Percentiles rank a stretch among this genome's conserved stretches.
Evolutionary conservation across 2,888 invertebrate species (phyloP).

Genomic region (Sipha maydis): DNA sequence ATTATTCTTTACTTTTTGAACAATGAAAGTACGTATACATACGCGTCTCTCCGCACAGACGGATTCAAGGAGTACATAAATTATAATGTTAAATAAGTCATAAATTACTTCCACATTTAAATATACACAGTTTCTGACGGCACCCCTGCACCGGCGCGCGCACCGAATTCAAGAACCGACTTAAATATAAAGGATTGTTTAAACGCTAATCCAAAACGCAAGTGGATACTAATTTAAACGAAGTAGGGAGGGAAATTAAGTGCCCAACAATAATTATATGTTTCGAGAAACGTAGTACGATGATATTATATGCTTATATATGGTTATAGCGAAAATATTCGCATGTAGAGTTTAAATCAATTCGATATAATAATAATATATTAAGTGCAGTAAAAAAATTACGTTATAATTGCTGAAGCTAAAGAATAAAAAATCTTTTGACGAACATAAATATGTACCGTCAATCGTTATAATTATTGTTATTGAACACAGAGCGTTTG

Average conservation of each 20-base stretch:
- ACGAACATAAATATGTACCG: neutral
- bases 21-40: slow-evolving; percentile 13
- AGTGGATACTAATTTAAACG: neutral
- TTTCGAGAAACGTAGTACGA: neutral
- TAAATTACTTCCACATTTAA: slow-evolving; percentile 44
- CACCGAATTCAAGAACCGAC: neutral
- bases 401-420: neutral
- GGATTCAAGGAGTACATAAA: slow-evolving; percentile 49
- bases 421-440: neutral
- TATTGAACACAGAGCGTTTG: neutral
- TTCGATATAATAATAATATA: neutral
- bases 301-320: neutral
- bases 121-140: slow-evolving; percentile 1
- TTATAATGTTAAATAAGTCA: slow-evolving; percentile 56
- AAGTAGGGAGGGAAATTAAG: neutral
- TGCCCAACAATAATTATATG: neutral
- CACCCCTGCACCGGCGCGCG: neutral
- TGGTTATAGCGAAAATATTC: neutral
- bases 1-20: neutral
- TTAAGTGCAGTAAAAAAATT: neutral
- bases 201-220: neutral
- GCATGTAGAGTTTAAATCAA: neutral
- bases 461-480: neutral
- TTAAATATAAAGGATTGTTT: neutral
- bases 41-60: neutral